Base-by-base conservation (phyloP, 2,888 invertebrate genomes). In the Tiliacea aurago region DNA sequence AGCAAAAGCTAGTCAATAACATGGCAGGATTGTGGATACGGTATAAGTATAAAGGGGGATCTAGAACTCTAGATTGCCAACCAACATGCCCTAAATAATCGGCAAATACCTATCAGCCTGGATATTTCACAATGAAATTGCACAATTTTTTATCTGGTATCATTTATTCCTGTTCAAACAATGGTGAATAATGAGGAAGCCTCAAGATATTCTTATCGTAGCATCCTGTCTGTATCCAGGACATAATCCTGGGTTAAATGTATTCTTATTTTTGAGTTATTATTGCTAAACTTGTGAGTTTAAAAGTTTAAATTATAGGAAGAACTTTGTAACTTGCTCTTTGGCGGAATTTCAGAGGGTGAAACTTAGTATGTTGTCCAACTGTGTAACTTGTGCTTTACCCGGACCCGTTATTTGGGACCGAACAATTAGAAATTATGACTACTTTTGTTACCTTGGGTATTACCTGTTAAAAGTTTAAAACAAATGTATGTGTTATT, bases 191-290 rank as follows among this genome's bases (percentile, higher is more conserved):
- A 15, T n/a, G 65, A n/a, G n/a, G 2, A 18, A 20, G 37, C 10
- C 33, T 20, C 28, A 62, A 28, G 28, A 58, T 70, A 69, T 72
- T 33, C 13, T 18, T 47, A 71, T 70, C 41, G 5, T n/a, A 58
- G 41, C 9, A 43, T 71, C 56, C 70, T 56, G 70, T 56, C 45
- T 45, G 47, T 47, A 28, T 70, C 56, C 6, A 63, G 7, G 64
- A 45, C 15, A 67, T 62, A 67, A 33, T 23, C 9, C 56, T 55
- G 18, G 65, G 37, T 53, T n/a, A 65, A 64, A 15, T 49, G 13
- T 15, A 15, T n/a, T 49, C 6, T 33, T 33, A 33, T 33, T 15
- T n/a, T 58, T 37, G 6, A 58, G 33, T 13, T 20, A 37, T 43
- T 43, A 43, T 13, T 43, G 43, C 11, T 13, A 43, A n/a, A n/a